phyloP scores from a whole-genome alignment of 2,113 vertebrate species.

The Raphicerus campestris region DNA sequence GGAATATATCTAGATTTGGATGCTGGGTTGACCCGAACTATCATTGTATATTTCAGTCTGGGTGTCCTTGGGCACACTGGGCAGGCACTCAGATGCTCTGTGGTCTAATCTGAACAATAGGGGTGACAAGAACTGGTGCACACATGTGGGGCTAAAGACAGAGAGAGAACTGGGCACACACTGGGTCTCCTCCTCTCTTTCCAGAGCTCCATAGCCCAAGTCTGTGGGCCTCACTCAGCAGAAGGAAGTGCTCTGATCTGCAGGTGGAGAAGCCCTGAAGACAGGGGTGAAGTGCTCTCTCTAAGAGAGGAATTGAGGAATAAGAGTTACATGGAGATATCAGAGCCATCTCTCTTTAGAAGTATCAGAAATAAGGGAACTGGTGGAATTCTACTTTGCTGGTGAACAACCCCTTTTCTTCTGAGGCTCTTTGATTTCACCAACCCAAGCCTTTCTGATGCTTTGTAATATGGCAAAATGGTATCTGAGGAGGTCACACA shows the following conservation, averaged over 20 bases:
- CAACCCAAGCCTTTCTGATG: background rate
- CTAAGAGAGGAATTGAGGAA: background rate
- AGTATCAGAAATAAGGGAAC: background rate
- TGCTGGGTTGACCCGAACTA: background rate
- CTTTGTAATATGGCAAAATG: background rate
- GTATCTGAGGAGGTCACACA: background rate
- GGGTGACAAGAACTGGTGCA: background rate
- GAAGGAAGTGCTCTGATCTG: background rate
- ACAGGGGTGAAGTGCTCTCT: background rate
- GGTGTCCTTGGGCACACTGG: accelerated
- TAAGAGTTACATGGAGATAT: background rate
- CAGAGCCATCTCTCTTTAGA: background rate
- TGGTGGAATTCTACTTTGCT: background rate
- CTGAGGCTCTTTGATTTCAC: background rate
- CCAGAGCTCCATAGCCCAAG: background rate
- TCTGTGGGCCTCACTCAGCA: background rate
- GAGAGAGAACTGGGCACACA: no score
- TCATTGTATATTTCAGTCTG: background rate
- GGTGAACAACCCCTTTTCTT: background rate
- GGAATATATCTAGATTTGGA: no score
- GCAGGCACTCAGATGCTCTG: background rate
- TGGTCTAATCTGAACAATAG: background rate
- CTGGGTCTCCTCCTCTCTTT: background rate
- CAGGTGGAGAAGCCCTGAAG: background rate
- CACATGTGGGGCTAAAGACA: background rate